A percentile compares a stretch with the other conserved stretches of the same genome.
Evolutionary conservation across 2,797 vertebrate genomes (phyloP).

Genomic region (Toxotes lorentzi): DNA sequence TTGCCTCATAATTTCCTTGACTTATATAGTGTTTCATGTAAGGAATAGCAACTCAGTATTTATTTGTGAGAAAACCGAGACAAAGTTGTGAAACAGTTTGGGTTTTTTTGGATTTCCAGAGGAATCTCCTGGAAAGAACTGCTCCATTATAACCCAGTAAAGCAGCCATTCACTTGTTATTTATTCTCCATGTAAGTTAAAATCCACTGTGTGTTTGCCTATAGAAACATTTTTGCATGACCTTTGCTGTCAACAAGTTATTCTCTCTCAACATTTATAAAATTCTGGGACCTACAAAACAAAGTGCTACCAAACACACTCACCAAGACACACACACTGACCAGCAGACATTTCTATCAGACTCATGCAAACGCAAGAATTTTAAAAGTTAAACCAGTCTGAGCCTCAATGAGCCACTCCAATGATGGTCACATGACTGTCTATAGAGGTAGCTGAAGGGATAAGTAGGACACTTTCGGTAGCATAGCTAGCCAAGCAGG

Average conservation of each 20-base stretch:
- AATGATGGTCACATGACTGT: slow-evolving; percentile 4
- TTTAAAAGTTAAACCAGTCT: neutral
- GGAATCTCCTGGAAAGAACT: neutral
- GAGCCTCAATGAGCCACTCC: neutral
- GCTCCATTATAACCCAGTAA: neutral
- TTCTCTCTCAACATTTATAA: neutral
- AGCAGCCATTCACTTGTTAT: neutral
- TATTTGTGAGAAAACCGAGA: neutral
- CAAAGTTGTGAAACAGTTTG: neutral
- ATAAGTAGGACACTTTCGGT: slow-evolving; percentile 7
- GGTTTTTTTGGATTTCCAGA: neutral
- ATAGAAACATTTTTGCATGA: too few relatives aligned
- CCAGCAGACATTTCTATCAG: neutral
- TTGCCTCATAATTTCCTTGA: neutral
- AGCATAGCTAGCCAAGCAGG: slow-evolving; percentile 9
- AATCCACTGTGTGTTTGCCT: too few relatives aligned
- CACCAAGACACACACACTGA: neutral
- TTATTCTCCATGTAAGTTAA: neutral
- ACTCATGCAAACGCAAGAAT: neutral
- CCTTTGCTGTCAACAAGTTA: too few relatives aligned
- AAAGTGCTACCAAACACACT: neutral
- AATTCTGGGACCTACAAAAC: neutral
- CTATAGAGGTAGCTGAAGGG: neutral
- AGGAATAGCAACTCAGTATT: too few relatives aligned
- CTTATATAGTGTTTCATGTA: too few relatives aligned